These are phyloP conservation scores for Pan paniscus DNA, from an alignment of 2,113 vertebrate genomes.

Conservation along the genomic window DNA sequence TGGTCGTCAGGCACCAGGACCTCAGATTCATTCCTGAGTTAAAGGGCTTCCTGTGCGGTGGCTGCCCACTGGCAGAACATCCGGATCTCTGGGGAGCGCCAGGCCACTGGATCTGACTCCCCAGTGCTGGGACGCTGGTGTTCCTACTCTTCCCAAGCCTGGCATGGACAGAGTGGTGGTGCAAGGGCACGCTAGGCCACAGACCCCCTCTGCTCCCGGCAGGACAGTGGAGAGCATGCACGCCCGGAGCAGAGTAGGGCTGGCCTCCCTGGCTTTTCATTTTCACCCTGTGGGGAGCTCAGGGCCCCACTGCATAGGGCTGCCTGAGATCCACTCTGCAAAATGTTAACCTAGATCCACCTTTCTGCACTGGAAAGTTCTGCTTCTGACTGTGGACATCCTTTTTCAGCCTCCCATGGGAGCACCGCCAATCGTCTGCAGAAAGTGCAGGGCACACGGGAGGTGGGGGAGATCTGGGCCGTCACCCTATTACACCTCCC, in stretches of 20 bases:
- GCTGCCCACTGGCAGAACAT: neutral
- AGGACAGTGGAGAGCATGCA: too few species aligned
- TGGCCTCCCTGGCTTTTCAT: neutral
- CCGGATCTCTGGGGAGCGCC: neutral
- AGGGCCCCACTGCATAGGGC: neutral
- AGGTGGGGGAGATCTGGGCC: neutral
- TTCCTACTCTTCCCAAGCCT: too few species aligned
- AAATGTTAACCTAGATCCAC: neutral
- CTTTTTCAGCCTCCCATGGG: neutral
- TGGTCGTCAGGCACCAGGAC: neutral
- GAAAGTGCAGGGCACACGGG: neutral
- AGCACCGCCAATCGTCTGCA: conserved; percentile 9
- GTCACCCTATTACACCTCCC: neutral
- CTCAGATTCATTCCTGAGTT: neutral
- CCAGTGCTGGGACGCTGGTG: too few species aligned
- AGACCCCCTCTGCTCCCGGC: too few species aligned
- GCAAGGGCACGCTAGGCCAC: too few species aligned
- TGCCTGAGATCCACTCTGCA: rapidly evolving
- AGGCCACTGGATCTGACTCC: rapidly evolving
- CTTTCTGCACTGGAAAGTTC: neutral
- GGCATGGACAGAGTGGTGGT: too few species aligned
- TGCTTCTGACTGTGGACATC: neutral
- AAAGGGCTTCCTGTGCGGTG: neutral
- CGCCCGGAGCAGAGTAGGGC: neutral
- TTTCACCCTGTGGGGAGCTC: neutral